Conservation (phyloP, 1,140 invertebrate genomes). For the Leucophenga varia region DNA sequence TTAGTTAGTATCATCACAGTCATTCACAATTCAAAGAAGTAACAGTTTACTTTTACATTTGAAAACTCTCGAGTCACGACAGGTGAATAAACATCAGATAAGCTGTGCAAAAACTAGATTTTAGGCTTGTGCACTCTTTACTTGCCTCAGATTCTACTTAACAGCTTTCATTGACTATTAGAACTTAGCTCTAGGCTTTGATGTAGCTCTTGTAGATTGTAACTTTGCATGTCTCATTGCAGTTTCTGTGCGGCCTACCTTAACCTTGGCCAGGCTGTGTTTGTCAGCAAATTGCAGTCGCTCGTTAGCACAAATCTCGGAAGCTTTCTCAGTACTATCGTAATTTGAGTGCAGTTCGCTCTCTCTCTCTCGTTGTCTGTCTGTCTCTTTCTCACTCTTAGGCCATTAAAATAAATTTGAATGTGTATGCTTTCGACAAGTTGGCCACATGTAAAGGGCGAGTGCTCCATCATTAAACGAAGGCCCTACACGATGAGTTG, state of each 20-base stretch:
- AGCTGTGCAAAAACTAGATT: too few relatives aligned
- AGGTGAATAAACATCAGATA: too few relatives aligned
- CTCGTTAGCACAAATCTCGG: neutral
- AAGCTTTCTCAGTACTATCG: conserved; percentile 7
- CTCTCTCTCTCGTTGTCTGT: neutral
- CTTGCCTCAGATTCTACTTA: conserved; percentile 12
- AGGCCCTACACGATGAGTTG: conserved; percentile 5
- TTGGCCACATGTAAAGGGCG: conserved; percentile 3
- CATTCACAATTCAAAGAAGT: too few relatives aligned
- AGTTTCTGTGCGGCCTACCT: conserved; percentile 4
- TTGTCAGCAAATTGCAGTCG: conserved; percentile 1
- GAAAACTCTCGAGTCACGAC: too few relatives aligned
- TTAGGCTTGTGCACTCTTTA: conserved; percentile 8
- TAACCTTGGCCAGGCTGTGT: conserved; percentile 14
- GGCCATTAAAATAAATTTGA: conserved; percentile 35
- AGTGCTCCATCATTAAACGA: conserved; percentile 37
- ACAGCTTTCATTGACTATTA: too few relatives aligned
- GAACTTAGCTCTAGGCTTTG: neutral
- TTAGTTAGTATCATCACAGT: too few relatives aligned
- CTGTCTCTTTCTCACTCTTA: neutral
- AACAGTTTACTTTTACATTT: too few relatives aligned
- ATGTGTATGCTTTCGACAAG: conserved; percentile 4
- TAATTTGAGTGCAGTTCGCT: conserved; percentile 23
- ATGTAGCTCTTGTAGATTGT: neutral
- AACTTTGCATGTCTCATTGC: too few relatives aligned